These are phyloP conservation scores for Phalanger gymnotis DNA, from an alignment of 2,797 vertebrate genomes.

Conservation along the genomic window DNA sequence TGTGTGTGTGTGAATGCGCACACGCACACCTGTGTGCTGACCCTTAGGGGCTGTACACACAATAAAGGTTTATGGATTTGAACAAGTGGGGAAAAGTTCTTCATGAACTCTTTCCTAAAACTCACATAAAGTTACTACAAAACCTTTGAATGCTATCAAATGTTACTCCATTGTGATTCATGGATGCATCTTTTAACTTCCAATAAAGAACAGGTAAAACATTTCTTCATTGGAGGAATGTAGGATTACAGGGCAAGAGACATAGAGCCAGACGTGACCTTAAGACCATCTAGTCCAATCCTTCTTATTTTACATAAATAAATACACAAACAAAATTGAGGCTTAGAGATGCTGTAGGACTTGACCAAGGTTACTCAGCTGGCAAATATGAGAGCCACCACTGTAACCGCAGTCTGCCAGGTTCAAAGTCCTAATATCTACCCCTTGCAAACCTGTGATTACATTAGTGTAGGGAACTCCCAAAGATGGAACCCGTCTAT, in stretches of 20 bases:
- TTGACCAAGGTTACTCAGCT: background rate
- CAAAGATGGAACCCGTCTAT: background rate
- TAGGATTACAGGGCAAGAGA: background rate
- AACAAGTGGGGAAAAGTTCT: background rate
- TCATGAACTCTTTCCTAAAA: constrained; percentile 37
- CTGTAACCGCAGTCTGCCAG: background rate
- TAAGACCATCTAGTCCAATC: background rate
- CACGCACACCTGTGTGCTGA: background rate
- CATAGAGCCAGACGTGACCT: background rate
- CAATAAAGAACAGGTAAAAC: background rate
- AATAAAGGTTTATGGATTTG: background rate
- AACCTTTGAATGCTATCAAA: constrained; percentile 4
- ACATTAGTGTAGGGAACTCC: background rate
- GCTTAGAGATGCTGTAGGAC: background rate
- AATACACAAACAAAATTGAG: background rate
- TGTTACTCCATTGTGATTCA: background rate
- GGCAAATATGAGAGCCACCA: background rate
- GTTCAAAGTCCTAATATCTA: background rate
- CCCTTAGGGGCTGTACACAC: background rate
- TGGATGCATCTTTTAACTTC: background rate
- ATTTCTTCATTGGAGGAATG: background rate
- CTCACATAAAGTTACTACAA: background rate
- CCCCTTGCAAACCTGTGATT: background rate
- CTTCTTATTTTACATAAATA: background rate
- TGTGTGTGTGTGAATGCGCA: background rate